Conservation (phyloP, 2,888 invertebrate genomes). For the Philhelius pedissequus region DNA sequence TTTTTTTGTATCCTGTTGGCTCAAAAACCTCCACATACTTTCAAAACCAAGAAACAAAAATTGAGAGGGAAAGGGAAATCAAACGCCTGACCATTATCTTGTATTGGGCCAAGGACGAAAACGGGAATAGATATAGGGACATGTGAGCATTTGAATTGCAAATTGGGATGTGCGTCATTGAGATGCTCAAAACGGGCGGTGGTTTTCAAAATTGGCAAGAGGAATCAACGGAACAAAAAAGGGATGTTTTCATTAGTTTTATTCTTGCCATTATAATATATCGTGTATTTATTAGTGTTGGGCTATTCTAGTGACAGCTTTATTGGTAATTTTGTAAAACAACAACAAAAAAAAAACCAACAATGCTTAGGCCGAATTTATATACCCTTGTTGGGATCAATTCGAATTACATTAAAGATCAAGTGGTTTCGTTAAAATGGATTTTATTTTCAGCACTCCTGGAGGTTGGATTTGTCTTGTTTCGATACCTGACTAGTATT, state of each 20-base stretch:
- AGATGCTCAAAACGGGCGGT: constrained; percentile 22
- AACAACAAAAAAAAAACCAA: background rate
- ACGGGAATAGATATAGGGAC: background rate
- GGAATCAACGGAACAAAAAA: constrained; percentile 35
- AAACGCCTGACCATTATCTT: constrained; percentile 50
- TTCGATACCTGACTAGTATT: background rate
- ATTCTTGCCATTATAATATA: constrained; percentile 49
- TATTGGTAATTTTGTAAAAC: constrained; percentile 48
- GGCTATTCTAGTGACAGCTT: constrained; percentile 32
- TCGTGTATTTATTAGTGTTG: constrained; percentile 43
- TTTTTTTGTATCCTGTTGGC: background rate
- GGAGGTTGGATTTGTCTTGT: background rate
- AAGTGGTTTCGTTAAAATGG: constrained; percentile 23
- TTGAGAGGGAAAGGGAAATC: background rate
- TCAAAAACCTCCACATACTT: constrained; percentile 54
- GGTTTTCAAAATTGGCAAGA: constrained; percentile 22
- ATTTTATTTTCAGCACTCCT: constrained; percentile 20
- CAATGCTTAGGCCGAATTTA: constrained; percentile 13
- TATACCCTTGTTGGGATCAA: constrained; percentile 33
- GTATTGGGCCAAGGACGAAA: constrained; percentile 39
- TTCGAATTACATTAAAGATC: constrained; percentile 33
- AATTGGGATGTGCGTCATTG: constrained; percentile 51
- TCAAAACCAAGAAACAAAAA: background rate
- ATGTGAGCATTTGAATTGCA: constrained; percentile 56
- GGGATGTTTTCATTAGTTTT: constrained; percentile 61